Evolutionary conservation across 2,888 invertebrate genomes (phyloP), one percentile per base, ranked within the genome.

Genomic region (Hecatera dysodea): DNA sequence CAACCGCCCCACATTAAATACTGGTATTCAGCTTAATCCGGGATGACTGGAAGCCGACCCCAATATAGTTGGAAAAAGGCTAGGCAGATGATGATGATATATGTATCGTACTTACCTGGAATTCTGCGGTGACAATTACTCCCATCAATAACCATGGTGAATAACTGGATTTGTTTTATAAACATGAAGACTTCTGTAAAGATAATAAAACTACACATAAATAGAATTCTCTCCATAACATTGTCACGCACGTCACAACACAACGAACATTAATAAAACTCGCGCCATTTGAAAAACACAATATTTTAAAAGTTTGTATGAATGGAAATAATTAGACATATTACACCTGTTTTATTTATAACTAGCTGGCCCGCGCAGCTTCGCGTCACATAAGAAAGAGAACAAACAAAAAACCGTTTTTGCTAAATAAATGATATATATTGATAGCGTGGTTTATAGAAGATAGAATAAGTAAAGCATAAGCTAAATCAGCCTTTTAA

Each of bases 301-400:
- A 48, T 57, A 66, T 72, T 62, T 63, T 64, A 29, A 60, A 63
- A 62, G 11, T 53, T 52, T 12, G 50, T 64, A 53, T 74, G 67
- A 75, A 74, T 82, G 70, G 52, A 48, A 55, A 59, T 64, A 57
- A 42, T 17, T 4, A 22, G 57, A 73, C 67, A 50, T n/a, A 33
- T 27, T 3, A 52, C 79, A 82, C 33, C 55, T 68, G 74, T 67
- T 50, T 68, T 80, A 53, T 60, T 44, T 67, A 33, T 52, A 46
- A 52, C 39, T n/a, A n/a, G n/a, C n/a, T n/a, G n/a, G n/a, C n/a
- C n/a, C n/a, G n/a, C n/a, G n/a, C n/a, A n/a, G n/a, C n/a, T n/a
- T n/a, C n/a, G n/a, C n/a, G n/a, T n/a, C n/a, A n/a, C n/a, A n/a
- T n/a, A n/a, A n/a, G n/a, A n/a, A n/a, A n/a, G n/a, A n/a, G n/a